Percentiles rank a stretch among this genome's conserved stretches.
Conservation (phyloP, 2,797 vertebrate species). For the Ataeniobius toweri region DNA sequence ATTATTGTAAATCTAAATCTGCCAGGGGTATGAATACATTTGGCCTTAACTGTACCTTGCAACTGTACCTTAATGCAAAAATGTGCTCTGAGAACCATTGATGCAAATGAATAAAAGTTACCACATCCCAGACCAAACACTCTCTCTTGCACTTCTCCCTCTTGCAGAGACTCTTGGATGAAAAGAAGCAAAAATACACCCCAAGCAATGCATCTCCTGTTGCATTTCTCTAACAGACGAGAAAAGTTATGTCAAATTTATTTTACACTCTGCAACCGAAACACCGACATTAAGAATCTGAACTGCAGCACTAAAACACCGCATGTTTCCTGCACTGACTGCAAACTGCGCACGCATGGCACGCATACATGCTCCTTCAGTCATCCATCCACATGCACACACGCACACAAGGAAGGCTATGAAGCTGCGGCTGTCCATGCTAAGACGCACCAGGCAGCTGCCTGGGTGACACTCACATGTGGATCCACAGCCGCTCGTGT, state of each 20-base stretch:
- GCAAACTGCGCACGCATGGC: slow-evolving; percentile 51
- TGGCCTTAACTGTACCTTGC: neutral
- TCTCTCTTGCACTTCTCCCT: neutral
- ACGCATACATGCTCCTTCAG: slow-evolving; percentile 48
- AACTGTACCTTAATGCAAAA: neutral
- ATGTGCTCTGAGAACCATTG: neutral
- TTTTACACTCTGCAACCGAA: slow-evolving; percentile 2
- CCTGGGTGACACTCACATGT: slow-evolving; percentile 76
- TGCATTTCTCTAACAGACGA: slow-evolving; percentile 5
- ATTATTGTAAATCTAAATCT: neutral
- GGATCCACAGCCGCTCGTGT: slow-evolving; percentile 70
- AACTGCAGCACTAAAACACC: slow-evolving; percentile 30
- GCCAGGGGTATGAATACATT: neutral
- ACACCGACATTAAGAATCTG: slow-evolving; percentile 3
- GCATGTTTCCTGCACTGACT: slow-evolving; percentile 27
- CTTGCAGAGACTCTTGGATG: neutral
- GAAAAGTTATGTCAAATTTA: neutral
- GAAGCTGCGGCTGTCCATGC: slow-evolving; percentile 50
- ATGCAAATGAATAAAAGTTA: neutral
- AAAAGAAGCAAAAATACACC: slow-evolving; percentile 9
- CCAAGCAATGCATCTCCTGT: slow-evolving; percentile 1
- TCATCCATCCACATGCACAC: slow-evolving; percentile 24
- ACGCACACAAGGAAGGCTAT: neutral
- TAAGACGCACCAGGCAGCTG: slow-evolving; percentile 52
- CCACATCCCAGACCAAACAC: slow-evolving; percentile 3